Base-by-base conservation (phyloP, 2,797 vertebrate genomes). In the Paratrypauchen microcephalus region DNA sequence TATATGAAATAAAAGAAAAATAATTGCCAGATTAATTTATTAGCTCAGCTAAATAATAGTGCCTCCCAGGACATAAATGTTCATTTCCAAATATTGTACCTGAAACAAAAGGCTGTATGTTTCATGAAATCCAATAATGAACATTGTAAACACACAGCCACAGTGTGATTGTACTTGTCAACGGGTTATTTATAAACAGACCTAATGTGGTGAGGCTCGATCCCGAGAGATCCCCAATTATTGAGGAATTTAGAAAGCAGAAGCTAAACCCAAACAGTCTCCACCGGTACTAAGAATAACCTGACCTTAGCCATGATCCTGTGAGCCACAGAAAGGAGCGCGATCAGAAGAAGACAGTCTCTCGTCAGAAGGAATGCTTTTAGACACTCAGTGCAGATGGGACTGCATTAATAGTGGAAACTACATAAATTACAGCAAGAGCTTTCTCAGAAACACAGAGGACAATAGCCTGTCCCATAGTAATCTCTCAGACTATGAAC, bases 221-320 rank as follows among this genome's bases (percentile, higher is more conserved):
- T 92, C 91, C 87, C 88, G 2, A 78, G 88, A 89, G 92, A 88
- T 89, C 89, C 79, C 83, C 85, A 91, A 92, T 94, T 93, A 94
- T 86, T 59, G 71, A 88, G 92, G 92, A 93, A 94, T 94, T 93
- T 88, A 90, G 90, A 93, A 91, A 92, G 89, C 90, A 91, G 86
- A 71, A 85, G 79, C 86, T 85, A 72, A 89, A 90, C 79, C 84
- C 83, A 88, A 91, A 88, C 89, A 85, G 81, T 89, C 80, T 75
- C 81, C 86, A 87, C 86, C 66, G 66, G 73, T 11, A 21, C 90
- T 92, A 92, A 92, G 82, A 93, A 93, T 92, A 93, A 86, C 70
- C 63, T 84, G 86, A 91, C 86, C 88, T 91, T 86, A 88, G 88
- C 87, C 79, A 87, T 74, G 79, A 83, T 87, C 83, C 76, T 73